phyloP scores from a whole-genome alignment of 2,113 vertebrate genomes.

The Dasyornis broadbenti region DNA sequence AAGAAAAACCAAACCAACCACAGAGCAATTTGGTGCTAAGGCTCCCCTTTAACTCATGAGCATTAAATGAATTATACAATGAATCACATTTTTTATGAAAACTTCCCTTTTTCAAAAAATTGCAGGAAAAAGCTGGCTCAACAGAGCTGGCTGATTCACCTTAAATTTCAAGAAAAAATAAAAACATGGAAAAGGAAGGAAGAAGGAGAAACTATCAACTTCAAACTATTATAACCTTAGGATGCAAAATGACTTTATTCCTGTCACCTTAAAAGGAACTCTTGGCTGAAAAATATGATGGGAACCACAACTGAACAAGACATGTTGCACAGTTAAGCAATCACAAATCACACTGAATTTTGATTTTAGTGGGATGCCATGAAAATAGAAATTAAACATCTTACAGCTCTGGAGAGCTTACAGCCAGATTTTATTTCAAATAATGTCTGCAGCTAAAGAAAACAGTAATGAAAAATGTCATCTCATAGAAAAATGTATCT shows the following conservation, averaged over 20 bases:
- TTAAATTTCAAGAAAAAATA: neutral
- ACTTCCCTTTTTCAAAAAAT: neutral
- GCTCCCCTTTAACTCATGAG: neutral
- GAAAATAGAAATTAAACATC: conserved; percentile 37
- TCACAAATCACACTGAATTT: conserved; percentile 30
- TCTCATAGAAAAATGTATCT: neutral
- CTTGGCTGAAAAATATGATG: neutral
- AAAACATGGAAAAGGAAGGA: neutral
- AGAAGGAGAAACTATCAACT: neutral
- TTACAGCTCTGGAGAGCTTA: neutral
- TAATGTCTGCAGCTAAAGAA: neutral
- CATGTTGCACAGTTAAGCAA: neutral
- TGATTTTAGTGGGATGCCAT: neutral
- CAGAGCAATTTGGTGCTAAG: neutral
- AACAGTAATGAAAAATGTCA: neutral
- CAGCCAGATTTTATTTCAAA: neutral
- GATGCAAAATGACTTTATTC: neutral
- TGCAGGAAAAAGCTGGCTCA: neutral
- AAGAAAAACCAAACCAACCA: neutral
- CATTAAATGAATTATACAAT: neutral
- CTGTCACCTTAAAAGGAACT: neutral
- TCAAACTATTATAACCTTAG: neutral
- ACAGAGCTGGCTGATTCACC: neutral
- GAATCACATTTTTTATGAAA: neutral
- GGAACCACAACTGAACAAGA: neutral